Evolutionary conservation across 53 echinoderm and acorn worm genomes (phyloP).

Genomic region (Patiria pectinifera): DNA sequence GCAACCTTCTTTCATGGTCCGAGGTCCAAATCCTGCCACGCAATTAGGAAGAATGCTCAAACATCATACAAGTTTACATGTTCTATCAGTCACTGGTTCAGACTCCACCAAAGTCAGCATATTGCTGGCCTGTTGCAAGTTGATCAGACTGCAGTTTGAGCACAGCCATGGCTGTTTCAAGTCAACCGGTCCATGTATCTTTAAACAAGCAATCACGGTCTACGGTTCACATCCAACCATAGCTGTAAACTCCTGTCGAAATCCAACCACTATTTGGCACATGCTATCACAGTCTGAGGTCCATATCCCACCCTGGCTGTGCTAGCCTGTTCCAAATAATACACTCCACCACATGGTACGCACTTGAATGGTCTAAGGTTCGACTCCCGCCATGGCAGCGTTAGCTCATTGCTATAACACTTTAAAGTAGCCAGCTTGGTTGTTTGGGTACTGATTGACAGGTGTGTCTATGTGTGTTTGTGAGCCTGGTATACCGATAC

Average conservation of each 20-base stretch:
- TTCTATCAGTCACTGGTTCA: background rate
- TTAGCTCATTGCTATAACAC: constrained; percentile 72
- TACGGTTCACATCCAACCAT: background rate
- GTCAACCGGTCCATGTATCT: background rate
- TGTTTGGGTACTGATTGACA: constrained; percentile 47
- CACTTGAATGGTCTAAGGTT: background rate
- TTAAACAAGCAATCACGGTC: background rate
- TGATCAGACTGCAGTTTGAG: background rate
- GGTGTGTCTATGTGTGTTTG: constrained; percentile 72
- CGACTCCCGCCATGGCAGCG: constrained; percentile 4
- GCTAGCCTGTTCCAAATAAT: background rate
- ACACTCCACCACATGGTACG: background rate
- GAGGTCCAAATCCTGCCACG: background rate
- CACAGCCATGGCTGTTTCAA: background rate
- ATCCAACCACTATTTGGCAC: background rate
- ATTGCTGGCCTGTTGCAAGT: background rate
- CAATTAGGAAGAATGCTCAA: background rate
- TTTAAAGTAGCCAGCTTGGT: constrained; percentile 76
- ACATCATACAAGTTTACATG: background rate
- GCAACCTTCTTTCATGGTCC: too few relatives aligned
- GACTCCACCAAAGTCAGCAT: background rate
- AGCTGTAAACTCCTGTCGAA: background rate
- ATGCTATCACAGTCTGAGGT: background rate
- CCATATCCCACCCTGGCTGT: constrained; percentile 13
- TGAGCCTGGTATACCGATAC: constrained; percentile 73